Evolutionary conservation across 2,113 vertebrate genomes (phyloP).

Genomic region (Thalassoma bifasciatum): DNA sequence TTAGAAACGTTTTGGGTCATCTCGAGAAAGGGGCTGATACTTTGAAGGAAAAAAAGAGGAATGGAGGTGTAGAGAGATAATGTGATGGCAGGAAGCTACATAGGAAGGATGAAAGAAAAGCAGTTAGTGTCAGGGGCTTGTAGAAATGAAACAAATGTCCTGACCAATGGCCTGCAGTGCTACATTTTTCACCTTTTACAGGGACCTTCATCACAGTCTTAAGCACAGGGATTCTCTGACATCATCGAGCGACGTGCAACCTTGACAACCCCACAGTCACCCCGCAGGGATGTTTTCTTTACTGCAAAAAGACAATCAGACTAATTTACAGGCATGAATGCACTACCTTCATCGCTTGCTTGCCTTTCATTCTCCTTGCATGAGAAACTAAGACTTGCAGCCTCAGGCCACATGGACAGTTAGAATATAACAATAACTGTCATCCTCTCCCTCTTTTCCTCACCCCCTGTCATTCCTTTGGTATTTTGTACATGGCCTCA

Average conservation of each 20-base stretch:
- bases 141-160: conserved; percentile 17
- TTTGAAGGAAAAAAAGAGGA: conserved; percentile 5
- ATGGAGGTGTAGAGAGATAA: background rate
- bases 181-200: background rate
- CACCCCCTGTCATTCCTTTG: conserved; percentile 42
- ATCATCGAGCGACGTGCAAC: conserved; percentile 20
- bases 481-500: conserved; percentile 66
- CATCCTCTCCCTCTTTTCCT: conserved; percentile 50
- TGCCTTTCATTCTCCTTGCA: conserved; percentile 41
- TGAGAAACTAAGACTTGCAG: conserved; percentile 48
- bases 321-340: conserved; percentile 35
- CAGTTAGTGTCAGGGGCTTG: background rate
- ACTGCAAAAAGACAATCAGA: conserved; percentile 38
- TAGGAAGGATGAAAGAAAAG: background rate
- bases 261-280: conserved; percentile 11
- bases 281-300: conserved; percentile 26
- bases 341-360: conserved; percentile 35
- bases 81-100: background rate
- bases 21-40: conserved; percentile 76
- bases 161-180: background rate
- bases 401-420: conserved; percentile 55
- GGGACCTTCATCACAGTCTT: background rate
- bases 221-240: conserved; percentile 1
- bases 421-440: conserved; percentile 67
- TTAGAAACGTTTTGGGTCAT: conserved; percentile 93